Evolutionary conservation across 2,888 invertebrate species (phyloP), one percentile per base, ranked within the genome.

Genomic region (Drosophila macrospina): DNA sequence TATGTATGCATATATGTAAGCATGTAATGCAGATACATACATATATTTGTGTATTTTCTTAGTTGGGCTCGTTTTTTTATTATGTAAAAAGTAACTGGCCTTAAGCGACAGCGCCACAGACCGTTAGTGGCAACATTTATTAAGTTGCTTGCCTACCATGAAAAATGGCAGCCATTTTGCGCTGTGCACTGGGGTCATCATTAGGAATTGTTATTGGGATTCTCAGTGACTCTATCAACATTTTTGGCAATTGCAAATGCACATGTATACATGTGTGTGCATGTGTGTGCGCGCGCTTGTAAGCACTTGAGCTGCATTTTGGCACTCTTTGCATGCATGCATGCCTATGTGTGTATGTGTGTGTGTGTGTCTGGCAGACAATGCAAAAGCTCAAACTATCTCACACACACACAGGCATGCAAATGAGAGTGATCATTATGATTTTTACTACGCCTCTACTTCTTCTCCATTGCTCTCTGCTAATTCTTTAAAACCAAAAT

Each of bases 11-110:
- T 20, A 30, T 42, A 30, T 44, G 48, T 45, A 36, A 32, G 37
- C 34, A 52, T 16, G 32, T 10, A 15, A 15, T 30, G 51, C 39
- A 11, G 32, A 42, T 16, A 10, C 16, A 26, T 37, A 26, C 4
- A 41, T 41, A 20, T 20, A 47, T 37, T 37, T 32, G 7, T 70
- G 34, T 69, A 32, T 37, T 55, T 55, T 41, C 59, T 48, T 44
- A 24, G 16, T 41, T 56, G 56, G 34, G 15, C 56, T 57, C 42
- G 36, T 42, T 50, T 66, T 24, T 52, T 74, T 71, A 74, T 77
- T 77, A 74, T 67, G 73, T 74, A 77, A 74, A 77, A 77, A 67
- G 67, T 72, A 63, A 77, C 59, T 77, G 78, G 74, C 77, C 66
- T 76, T 70, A 59, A 71, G 71, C 77, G 69, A 74, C 59, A 68